Percentiles rank a stretch among this genome's conserved stretches.
phyloP scores from a whole-genome alignment of 1,140 invertebrate species.

The Goniozus legneri region DNA sequence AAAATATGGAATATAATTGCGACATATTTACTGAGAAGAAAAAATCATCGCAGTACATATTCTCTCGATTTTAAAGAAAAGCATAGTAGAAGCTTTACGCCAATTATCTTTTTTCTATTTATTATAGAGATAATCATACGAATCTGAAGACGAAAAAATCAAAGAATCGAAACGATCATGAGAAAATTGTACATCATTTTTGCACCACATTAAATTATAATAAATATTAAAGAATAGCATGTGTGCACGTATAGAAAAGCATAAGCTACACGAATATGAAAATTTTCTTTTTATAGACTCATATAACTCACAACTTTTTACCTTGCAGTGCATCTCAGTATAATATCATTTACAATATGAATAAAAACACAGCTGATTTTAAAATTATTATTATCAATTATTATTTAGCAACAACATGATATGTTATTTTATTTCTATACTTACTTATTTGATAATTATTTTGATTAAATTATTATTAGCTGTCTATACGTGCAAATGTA shows the following conservation, averaged over 20 bases:
- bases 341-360: neutral
- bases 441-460: conserved; percentile 23
- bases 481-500: conserved; percentile 22
- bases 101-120: conserved; percentile 22
- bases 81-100: conserved; percentile 15
- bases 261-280: too few relatives aligned
- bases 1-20: conserved; percentile 18
- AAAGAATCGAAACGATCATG: conserved; percentile 38
- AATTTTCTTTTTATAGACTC: too few relatives aligned
- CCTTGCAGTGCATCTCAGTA: conserved; percentile 6
- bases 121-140: conserved; percentile 27
- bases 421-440: conserved; percentile 18
- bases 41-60: conserved; percentile 10
- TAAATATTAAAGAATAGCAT: neutral
- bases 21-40: conserved; percentile 13
- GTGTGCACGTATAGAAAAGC: neutral
- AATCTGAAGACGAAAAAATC: too few relatives aligned
- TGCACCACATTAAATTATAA: neutral
- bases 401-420: conserved; percentile 12
- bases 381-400: conserved; percentile 4
- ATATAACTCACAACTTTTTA: conserved; percentile 30
- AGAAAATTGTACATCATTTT: neutral
- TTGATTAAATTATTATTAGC: conserved; percentile 20
- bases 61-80: too few relatives aligned
- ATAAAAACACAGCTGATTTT: too few relatives aligned